Base-by-base conservation (phyloP, 64 coral and sea anemone species). In the Acropora yongei region DNA sequence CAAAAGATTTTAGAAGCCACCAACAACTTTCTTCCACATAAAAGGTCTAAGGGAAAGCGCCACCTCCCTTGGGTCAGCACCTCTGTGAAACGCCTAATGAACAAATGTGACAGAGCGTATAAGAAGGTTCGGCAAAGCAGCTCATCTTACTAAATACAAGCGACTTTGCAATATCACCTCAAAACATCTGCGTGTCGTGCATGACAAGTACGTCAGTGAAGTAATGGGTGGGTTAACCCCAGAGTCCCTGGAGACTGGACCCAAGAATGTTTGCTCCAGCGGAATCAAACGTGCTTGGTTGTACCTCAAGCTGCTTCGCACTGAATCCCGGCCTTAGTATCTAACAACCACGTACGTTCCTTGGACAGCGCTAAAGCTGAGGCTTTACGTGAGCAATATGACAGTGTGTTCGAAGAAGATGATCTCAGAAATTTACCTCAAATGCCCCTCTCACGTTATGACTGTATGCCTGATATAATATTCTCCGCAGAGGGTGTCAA, bases 181-280 rank as follows among this genome's bases (percentile, higher is more conserved):
- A 47, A 88, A 74, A 78, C 87, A 13, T 51, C 87, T 88, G 71
- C 87, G 72, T 57, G 73, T 58, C 73, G 87, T 73, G 73, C 87
- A 88, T 77, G 87, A 88, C 87, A 77, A 88, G 74, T 88, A 88
- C 50, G 19, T 88, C 49, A 68, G 73, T 74, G 87, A 77, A 49
- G 87, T 88, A 40, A 88, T 88, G 87, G 87, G 72, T 74, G 71
- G 87, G 30, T 58, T 88, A 49, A 57, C 87, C 39, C 74, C 72
- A 76, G 87, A 88, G 69, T 73, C 57, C 47, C 83, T 45, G 69
- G 69, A 63, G 63, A 86, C 83, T 86, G 60, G 63, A 65, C 83
- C 47, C 41, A 47, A 44, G 63, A 86, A 63, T 41, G 57, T 41
- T 73, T 18, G 69, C 69, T 73, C 9, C 13, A 61, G 11, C 11